A percentile compares a stretch with the other conserved stretches of the same genome.
phyloP scores from a whole-genome alignment of 92 coral and sea anemone genomes.

The Porites cylindrica region DNA sequence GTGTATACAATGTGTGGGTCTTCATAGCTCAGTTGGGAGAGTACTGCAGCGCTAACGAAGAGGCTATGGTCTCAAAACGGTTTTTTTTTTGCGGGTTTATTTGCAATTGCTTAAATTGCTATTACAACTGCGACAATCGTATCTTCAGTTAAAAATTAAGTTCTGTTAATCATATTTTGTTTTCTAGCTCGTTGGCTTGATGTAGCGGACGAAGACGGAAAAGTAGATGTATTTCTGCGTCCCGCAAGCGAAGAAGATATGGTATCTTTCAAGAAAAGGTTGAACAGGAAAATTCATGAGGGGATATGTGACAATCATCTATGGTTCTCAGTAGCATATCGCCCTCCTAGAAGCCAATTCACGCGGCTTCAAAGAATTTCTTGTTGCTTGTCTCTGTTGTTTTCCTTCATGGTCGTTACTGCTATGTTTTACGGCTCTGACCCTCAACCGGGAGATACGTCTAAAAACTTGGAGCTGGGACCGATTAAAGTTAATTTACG shows the following conservation, averaged over 20 bases:
- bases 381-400: constrained; percentile 78
- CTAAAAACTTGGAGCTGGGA: constrained; percentile 62
- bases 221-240: constrained; percentile 48
- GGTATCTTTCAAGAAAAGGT: constrained; percentile 65
- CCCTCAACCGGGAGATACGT: constrained; percentile 69
- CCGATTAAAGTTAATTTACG: constrained; percentile 70
- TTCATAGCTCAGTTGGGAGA: too few species aligned
- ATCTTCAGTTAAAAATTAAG: background rate
- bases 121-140: too few species aligned
- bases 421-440: constrained; percentile 88
- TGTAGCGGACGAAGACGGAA: constrained; percentile 78
- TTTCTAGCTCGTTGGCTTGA: constrained; percentile 73
- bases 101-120: too few species aligned
- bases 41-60: background rate
- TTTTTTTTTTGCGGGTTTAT: background rate
- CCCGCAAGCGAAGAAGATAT: constrained; percentile 68
- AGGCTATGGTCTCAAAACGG: background rate
- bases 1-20: too few species aligned
- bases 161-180: background rate
- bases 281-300: constrained; percentile 60
- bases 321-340: constrained; percentile 77
- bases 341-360: constrained; percentile 82
- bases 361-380: constrained; percentile 81
- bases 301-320: constrained; percentile 79
- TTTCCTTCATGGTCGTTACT: constrained; percentile 77